Evolutionary conservation across 2,113 vertebrate genomes (phyloP).

Genomic region (Hepsetus odoe): DNA sequence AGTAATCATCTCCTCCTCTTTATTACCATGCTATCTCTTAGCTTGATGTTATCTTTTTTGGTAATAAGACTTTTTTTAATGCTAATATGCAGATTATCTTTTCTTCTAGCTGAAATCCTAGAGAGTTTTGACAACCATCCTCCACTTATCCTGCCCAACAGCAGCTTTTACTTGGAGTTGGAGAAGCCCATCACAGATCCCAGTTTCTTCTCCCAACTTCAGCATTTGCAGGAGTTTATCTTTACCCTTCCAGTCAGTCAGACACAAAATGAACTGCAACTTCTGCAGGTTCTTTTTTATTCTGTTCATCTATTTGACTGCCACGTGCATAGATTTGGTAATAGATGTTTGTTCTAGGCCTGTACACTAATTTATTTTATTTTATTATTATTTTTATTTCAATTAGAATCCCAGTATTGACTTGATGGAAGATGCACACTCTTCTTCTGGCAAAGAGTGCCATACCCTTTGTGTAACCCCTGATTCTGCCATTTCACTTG

Average conservation of each 20-base stretch:
- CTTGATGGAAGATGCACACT: constrained; percentile 45
- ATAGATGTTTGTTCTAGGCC: neutral
- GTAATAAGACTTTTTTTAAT: neutral
- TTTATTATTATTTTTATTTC: neutral
- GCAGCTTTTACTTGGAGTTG: constrained; percentile 73
- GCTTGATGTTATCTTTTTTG: neutral
- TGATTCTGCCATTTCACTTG: constrained; percentile 20
- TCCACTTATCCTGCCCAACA: constrained; percentile 77
- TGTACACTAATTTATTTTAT: neutral
- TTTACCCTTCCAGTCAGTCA: constrained; percentile 38
- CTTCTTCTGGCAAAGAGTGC: constrained; percentile 44
- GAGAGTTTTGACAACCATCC: constrained; percentile 80
- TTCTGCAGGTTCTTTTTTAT: constrained; percentile 55
- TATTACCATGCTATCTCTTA: neutral
- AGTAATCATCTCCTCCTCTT: neutral
- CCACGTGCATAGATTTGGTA: neutral
- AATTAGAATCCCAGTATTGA: constrained; percentile 31
- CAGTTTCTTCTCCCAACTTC: constrained; percentile 66
- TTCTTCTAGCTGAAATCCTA: constrained; percentile 72
- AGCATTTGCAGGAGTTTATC: constrained; percentile 64
- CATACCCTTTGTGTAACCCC: neutral
- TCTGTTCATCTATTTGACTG: neutral
- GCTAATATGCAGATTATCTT: constrained; percentile 9
- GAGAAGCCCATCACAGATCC: constrained; percentile 65
- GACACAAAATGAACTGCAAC: constrained; percentile 18